Evolutionary conservation across 2,888 invertebrate genomes (phyloP), one percentile per base, ranked within the genome.

Genomic region (Hypsopygia costalis): DNA sequence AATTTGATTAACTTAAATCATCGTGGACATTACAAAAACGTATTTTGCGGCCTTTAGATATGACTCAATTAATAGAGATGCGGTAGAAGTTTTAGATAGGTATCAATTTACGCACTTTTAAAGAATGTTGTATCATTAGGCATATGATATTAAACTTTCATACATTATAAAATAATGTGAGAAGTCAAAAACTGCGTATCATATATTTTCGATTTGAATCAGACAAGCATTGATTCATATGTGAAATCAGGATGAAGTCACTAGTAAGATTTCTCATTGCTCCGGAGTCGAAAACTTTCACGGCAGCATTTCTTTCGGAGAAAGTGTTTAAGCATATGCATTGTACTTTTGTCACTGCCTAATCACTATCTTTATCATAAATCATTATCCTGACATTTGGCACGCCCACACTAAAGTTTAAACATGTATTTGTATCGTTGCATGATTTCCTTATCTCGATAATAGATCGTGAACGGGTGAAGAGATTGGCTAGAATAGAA

Each of bases 341-440:
- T 81, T 83, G 81, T 85, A 70, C 67, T 74, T 81, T 81, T 82
- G 85, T 86, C 81, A 79, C 69, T 72, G 58, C 57, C 62, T 72
- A 78, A 81, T 81, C 76, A 69, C 64, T 67, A 63, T 73, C 65
- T 78, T 77, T 79, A 81, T 80, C 77, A 61, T 68, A 69, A 68
- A 74, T 78, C 73, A 72, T 69, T 68, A 73, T 77, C 69, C 75
- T 72, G 73, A 71, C 73, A 74, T 81, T 81, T 68, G 47, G 45
- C 58, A 67, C 80, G 70, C 81, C 82, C 66, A 83, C 80, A 49
- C 22, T 11, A 28, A 31, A 34, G 7, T 35, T 32, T 36, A 12
- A 27, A 29, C 4, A 16, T 16, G 30, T 21, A 11, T 16, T 11
- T 9, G 10, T 21, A 36, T 29, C 7, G 1, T 34, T 11, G 11